Evolutionary conservation across 1,140 invertebrate genomes (phyloP).

Genomic region (Apis cerana): DNA sequence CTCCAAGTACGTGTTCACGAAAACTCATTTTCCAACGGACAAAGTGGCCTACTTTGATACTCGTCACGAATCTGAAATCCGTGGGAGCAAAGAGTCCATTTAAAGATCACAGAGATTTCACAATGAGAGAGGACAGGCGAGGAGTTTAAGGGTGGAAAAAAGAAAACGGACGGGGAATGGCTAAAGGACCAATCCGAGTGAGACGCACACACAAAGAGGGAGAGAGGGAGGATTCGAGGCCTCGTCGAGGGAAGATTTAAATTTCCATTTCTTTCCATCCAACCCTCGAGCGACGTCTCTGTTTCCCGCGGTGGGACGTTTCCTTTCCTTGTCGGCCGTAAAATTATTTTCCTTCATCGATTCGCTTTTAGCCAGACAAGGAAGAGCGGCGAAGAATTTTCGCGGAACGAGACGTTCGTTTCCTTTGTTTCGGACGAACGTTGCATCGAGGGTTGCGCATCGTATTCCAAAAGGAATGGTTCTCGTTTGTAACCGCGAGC

Average conservation of each 20-base stretch:
- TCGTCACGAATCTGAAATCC: constrained; percentile 29
- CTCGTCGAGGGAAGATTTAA: constrained; percentile 7
- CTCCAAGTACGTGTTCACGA: background rate
- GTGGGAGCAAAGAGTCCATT: constrained; percentile 30
- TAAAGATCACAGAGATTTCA: constrained; percentile 38
- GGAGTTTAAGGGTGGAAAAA: background rate
- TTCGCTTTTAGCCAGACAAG: background rate
- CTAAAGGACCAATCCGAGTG: constrained; percentile 15
- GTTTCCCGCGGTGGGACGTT: background rate
- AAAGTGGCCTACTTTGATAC: constrained; percentile 33
- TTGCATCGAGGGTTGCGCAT: no score
- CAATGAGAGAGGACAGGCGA: background rate
- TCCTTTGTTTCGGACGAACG: background rate
- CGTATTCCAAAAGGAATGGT: no score
- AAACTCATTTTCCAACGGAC: constrained; percentile 33
- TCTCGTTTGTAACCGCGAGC: no score
- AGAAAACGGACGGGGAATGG: background rate
- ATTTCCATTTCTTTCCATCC: constrained; percentile 16
- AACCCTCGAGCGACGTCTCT: constrained; percentile 6
- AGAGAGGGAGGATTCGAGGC: background rate
- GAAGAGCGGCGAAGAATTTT: background rate
- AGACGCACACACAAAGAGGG: no score
- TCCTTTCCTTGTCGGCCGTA: background rate
- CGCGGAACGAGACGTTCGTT: background rate
- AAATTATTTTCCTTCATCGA: constrained; percentile 8